phyloP scores from a whole-genome alignment of 2,888 invertebrate genomes.

The Drosophila fungiperda region DNA sequence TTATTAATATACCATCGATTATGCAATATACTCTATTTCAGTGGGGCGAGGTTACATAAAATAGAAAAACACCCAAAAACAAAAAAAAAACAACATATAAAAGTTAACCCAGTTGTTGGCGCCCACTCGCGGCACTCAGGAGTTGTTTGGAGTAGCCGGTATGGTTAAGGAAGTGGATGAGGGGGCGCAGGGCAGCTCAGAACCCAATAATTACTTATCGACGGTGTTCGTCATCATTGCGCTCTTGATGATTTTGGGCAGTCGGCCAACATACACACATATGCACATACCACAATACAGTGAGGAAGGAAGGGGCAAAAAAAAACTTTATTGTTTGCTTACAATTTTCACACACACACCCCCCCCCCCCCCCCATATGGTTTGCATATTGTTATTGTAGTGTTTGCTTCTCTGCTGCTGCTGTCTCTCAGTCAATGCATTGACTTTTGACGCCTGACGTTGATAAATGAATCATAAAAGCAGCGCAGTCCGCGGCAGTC shows the following conservation, averaged over 20 bases:
- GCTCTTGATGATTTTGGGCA: constrained; percentile 59
- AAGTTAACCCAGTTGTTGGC: constrained; percentile 69
- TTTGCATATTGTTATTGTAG: constrained; percentile 34
- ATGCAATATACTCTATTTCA: not conserved
- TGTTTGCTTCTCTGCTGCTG: constrained; percentile 24
- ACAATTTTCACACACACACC: constrained; percentile 67
- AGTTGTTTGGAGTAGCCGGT: constrained; percentile 55
- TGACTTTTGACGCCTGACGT: constrained; percentile 79
- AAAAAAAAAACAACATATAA: constrained; percentile 28
- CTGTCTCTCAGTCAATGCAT: constrained; percentile 53
- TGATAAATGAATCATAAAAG: constrained; percentile 79
- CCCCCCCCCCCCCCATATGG: constrained; percentile 29
- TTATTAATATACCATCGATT: not conserved
- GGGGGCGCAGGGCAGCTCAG: not conserved
- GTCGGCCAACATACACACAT: constrained; percentile 50
- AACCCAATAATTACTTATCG: constrained; percentile 58
- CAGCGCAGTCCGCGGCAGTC: constrained; percentile 58
- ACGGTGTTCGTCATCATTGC: constrained; percentile 47
- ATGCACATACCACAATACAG: not conserved
- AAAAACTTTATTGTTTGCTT: constrained; percentile 54
- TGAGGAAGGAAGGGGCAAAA: not conserved
- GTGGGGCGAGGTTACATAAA: not conserved
- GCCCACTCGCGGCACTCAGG: constrained; percentile 52
- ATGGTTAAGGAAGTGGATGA: not conserved
- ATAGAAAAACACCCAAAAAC: not conserved